Evolutionary conservation across 2,797 vertebrate genomes (phyloP).

Genomic region (Monodelphis domestica): DNA sequence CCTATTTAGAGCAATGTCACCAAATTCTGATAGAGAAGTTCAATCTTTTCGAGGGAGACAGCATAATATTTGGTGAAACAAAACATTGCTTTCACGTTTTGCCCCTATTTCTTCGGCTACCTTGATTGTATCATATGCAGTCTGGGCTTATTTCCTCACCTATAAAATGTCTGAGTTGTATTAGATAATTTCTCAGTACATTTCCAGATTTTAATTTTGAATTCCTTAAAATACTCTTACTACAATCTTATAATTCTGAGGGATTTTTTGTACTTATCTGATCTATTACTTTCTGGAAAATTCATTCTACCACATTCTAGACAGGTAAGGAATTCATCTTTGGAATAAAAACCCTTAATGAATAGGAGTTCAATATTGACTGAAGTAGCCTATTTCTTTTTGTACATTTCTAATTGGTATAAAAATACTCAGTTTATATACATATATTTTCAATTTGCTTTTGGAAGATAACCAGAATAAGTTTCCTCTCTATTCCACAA

Average conservation of each 20-base stretch:
- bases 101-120: neutral
- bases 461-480: neutral
- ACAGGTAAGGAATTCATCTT: neutral
- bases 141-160: neutral
- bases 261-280: neutral
- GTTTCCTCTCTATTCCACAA: neutral
- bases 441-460: neutral
- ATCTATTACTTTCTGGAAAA: neutral
- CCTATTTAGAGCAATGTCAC: constrained; percentile 4
- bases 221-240: neutral
- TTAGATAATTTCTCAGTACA: neutral
- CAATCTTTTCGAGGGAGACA: neutral
- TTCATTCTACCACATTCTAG: neutral
- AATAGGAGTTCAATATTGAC: neutral
- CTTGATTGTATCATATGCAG: neutral
- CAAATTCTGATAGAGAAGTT: constrained; percentile 22
- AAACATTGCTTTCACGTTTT: neutral
- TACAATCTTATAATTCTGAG: neutral
- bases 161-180: neutral
- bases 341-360: neutral
- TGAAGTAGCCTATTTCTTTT: neutral
- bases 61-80: neutral
- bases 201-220: neutral
- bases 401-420: neutral
- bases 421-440: neutral